These are phyloP conservation scores for Sorex maritimensis DNA, from an alignment of 2,797 vertebrate species.

Conservation along the genomic window DNA sequence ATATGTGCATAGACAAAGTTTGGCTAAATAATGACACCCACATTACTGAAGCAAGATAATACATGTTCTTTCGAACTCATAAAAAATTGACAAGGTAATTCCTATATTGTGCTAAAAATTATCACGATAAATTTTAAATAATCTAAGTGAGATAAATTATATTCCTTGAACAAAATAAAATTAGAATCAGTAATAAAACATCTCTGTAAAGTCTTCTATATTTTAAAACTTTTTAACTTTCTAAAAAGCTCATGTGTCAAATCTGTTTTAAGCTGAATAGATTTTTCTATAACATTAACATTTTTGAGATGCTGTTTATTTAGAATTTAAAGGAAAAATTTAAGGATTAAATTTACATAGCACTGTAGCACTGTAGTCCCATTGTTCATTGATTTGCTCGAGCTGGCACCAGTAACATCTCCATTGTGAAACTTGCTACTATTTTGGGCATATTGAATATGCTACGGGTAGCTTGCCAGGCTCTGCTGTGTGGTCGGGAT, in stretches of 20 bases:
- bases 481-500: no score
- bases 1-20: background rate
- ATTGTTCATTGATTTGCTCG: no score
- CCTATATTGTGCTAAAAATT: background rate
- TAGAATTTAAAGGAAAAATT: background rate
- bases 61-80: background rate
- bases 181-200: slow-evolving; percentile 7
- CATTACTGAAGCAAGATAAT: no score
- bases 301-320: background rate
- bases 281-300: background rate
- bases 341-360: background rate
- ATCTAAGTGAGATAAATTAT: background rate
- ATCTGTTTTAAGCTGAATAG: slow-evolving; percentile 18
- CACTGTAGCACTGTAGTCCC: no score
- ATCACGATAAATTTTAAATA: background rate
- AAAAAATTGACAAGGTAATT: background rate
- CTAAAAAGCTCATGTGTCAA: background rate
- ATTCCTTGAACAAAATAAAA: slow-evolving; percentile 24
- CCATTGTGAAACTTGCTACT: no score
- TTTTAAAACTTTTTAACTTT: slow-evolving; percentile 1
- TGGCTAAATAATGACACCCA: background rate
- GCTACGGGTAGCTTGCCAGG: no score
- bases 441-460: no score
- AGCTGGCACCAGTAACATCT: no score
- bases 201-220: background rate